A percentile compares a stretch with the other conserved stretches of the same genome.
Evolutionary conservation across 2,113 vertebrate species (phyloP).

Genomic region (Copsychus sechellarum): DNA sequence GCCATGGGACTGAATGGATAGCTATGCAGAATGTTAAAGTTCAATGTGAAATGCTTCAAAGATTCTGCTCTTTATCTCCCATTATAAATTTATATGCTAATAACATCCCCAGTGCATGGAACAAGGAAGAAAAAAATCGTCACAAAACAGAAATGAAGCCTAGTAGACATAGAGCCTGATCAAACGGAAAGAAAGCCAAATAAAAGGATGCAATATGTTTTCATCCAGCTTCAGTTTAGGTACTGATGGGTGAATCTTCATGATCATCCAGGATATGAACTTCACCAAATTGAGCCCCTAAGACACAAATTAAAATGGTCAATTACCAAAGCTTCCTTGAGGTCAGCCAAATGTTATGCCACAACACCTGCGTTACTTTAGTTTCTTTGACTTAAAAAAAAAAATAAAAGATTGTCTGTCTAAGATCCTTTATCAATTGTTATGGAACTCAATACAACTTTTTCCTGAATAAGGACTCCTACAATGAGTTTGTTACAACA

Average conservation of each 20-base stretch:
- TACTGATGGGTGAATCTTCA: background rate
- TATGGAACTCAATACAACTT: background rate
- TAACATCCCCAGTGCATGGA: background rate
- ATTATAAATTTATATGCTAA: background rate
- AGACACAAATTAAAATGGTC: background rate
- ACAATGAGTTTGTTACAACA: too few relatives aligned
- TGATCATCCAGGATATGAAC: background rate
- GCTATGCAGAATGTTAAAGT: background rate
- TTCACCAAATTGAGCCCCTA: background rate
- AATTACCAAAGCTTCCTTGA: background rate
- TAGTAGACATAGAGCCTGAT: background rate
- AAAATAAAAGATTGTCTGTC: background rate
- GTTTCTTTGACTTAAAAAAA: background rate
- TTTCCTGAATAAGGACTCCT: background rate
- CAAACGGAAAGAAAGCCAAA: background rate
- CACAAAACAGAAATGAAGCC: background rate
- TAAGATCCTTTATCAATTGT: background rate
- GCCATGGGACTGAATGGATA: background rate
- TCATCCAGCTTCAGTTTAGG: background rate
- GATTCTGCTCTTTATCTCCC: background rate
- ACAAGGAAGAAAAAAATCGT: background rate
- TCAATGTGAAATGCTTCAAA: background rate
- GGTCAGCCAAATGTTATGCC: background rate
- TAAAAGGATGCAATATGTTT: background rate
- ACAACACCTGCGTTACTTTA: background rate